These are phyloP conservation scores for Magallana angulata DNA, from an alignment of 1,140 invertebrate species.

Conservation along the genomic window DNA sequence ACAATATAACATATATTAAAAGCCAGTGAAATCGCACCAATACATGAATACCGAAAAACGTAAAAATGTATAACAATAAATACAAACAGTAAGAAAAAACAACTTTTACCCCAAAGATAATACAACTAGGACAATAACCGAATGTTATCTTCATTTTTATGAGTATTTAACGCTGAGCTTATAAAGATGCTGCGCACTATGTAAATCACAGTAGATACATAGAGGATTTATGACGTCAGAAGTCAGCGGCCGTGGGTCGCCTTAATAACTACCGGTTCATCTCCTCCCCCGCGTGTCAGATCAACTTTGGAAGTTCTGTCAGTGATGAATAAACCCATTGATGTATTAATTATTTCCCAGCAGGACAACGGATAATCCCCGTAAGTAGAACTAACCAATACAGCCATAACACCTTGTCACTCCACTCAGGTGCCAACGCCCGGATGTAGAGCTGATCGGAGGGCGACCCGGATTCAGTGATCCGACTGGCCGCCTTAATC, in stretches of 20 bases:
- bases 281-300: not conserved
- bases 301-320: not conserved
- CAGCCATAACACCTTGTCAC: not conserved
- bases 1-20: no score
- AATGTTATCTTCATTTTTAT: no score
- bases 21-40: no score
- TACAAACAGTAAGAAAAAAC: no score
- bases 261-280: not conserved
- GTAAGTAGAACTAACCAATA: not conserved
- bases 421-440: not conserved
- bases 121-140: no score
- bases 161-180: no score
- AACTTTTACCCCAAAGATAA: no score
- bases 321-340: not conserved
- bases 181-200: no score
- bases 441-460: not conserved
- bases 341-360: not conserved
- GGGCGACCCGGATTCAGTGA: not conserved
- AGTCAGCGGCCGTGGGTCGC: not conserved
- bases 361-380: slow-evolving; percentile 5
- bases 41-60: no score
- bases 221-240: no score
- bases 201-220: no score
- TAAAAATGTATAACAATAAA: no score
- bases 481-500: not conserved